phyloP scores from a whole-genome alignment of 1,140 invertebrate species.

The Sitobion miscanthi region DNA sequence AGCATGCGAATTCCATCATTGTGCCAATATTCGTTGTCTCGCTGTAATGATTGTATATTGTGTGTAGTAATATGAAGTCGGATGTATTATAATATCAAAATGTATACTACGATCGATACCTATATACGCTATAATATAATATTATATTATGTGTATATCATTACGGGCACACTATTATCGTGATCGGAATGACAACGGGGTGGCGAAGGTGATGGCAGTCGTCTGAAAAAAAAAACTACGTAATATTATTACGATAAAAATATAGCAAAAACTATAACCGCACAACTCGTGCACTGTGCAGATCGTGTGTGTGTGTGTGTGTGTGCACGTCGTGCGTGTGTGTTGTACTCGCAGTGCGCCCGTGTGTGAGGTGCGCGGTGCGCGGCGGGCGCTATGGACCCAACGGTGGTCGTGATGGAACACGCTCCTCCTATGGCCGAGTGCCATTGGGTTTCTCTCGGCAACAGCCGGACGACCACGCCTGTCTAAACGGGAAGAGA shows the following conservation, averaged over 20 bases:
- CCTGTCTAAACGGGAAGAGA: neutral
- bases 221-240: neutral
- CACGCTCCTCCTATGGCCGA: slow-evolving; percentile 44
- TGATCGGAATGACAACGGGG: neutral
- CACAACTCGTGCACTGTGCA: neutral
- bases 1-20: neutral
- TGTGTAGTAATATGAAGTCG: neutral
- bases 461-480: neutral
- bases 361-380: neutral
- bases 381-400: neutral
- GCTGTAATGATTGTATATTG: neutral
- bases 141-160: neutral
- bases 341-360: no score
- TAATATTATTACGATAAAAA: neutral
- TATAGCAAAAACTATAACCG: neutral
- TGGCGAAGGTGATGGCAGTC: neutral
- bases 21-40: neutral
- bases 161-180: neutral
- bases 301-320: neutral
- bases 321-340: neutral
- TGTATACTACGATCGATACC: neutral
- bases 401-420: slow-evolving; percentile 15
- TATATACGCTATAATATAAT: neutral
- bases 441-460: slow-evolving; percentile 40
- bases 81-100: neutral